Evolutionary conservation across 2,113 vertebrate genomes (phyloP), one percentile per base, ranked within the genome.

Genomic region (Pseudorectes ferrugineus): DNA sequence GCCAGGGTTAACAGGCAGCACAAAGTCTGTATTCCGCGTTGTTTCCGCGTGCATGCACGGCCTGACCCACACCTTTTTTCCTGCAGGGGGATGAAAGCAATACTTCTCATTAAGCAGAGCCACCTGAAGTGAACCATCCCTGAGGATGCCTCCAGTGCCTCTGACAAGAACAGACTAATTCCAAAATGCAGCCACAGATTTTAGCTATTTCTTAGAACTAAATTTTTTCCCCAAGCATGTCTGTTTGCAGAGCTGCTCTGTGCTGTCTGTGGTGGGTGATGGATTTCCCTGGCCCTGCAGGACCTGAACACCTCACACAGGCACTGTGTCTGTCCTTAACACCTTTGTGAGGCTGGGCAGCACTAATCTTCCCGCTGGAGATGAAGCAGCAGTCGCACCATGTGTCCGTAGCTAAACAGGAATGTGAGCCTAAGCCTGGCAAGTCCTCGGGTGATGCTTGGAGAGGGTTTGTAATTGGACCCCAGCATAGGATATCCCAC

Each of bases 41-140:
- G 51, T 68, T 92, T 93, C 80, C 48, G 31, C 84, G 36, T 94
- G 86, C 91, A 59, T 81, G 26, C 94, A 77, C 80, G n/a, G 52
- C 25, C 83, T 70, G 31, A 31, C 2, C 1, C 35, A 14, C 66
- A 10, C 77, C 43, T 57, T 40, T 90, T 36, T 66, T 45, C 84
- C 93, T 91, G 40, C 80, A 66, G 91, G 91, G 91, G 33, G 35
- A 31, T 23, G 33, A 35, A 75, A 88, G 18, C 12, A 48, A 62
- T 68, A 52, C n/a, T 85, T 68, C 79, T 91, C 49, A 35, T 94
- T 92, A 75, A 82, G 70, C 65, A 65, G 36, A 58, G 16, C 29
- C 29, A 33, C 11, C 88, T 65, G 58, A 62, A 65, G 51, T 54
- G 55, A 88, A 7, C 17, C 52, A 17, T 57, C 70, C 35, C 31